Conservation (phyloP, 2,888 invertebrate genomes). For the Pyrrhosoma nymphula region DNA sequence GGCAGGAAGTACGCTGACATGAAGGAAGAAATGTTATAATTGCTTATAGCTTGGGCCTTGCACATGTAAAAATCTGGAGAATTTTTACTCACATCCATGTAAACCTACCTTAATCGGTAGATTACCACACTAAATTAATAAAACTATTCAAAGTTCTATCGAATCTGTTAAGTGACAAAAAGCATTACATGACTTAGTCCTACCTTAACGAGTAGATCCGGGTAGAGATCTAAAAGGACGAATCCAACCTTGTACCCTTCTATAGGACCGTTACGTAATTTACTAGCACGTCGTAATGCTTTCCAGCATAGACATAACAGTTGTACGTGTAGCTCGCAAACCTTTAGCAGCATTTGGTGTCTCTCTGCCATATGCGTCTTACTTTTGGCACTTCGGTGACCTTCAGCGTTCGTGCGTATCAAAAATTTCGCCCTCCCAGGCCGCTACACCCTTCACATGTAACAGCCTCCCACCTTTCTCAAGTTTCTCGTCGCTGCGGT, state of each 20-base stretch:
- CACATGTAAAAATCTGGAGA: too few relatives aligned
- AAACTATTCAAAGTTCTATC: too few relatives aligned
- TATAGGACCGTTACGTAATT: background rate
- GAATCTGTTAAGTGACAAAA: too few relatives aligned
- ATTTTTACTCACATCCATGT: too few relatives aligned
- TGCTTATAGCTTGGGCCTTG: too few relatives aligned
- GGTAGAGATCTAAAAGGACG: background rate
- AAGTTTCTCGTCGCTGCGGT: background rate
- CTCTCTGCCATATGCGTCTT: background rate
- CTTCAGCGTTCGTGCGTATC: background rate
- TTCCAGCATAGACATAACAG: background rate
- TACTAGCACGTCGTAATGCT: background rate
- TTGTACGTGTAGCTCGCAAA: background rate
- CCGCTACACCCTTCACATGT: background rate
- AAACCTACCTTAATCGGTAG: too few relatives aligned
- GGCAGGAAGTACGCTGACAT: too few relatives aligned
- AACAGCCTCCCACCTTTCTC: background rate
- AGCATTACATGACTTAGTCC: too few relatives aligned
- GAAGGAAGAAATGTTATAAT: too few relatives aligned
- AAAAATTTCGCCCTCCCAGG: background rate
- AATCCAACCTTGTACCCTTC: background rate
- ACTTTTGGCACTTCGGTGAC: background rate
- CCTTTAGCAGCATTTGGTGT: background rate
- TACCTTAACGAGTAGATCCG: too few relatives aligned
- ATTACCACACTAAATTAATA: too few relatives aligned